A percentile compares a stretch with the other conserved stretches of the same genome.
These are phyloP conservation scores for Sipha maydis DNA, from an alignment of 2,888 invertebrate genomes.

Conservation along the genomic window DNA sequence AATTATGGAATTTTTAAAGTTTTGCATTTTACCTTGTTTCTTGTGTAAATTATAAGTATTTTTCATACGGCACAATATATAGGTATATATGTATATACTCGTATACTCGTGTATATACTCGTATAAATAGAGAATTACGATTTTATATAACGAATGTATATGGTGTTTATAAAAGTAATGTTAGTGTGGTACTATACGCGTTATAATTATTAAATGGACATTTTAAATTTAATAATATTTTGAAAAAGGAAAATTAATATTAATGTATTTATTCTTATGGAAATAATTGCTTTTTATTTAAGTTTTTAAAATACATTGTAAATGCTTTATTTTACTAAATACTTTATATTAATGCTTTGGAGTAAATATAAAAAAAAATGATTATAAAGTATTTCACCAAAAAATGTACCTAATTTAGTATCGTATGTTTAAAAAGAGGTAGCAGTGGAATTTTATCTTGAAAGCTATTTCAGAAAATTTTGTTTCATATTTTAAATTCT, in stretches of 20 bases:
- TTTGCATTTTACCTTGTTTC: neutral
- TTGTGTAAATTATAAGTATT: neutral
- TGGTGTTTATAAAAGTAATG: neutral
- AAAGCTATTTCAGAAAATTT: neutral
- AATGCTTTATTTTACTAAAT: neutral
- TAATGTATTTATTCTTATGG: neutral
- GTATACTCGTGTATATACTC: too few species aligned
- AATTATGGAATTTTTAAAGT: constrained; percentile 5
- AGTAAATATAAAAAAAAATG: neutral
- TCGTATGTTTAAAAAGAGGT: neutral
- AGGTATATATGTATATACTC: too few species aligned
- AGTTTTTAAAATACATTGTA: neutral
- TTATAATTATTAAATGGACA: neutral
- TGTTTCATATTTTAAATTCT: neutral
- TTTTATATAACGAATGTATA: neutral
- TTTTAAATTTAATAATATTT: neutral
- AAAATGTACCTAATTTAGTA: neutral
- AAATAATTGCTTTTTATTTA: neutral
- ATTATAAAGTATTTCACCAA: neutral
- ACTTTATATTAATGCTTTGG: neutral
- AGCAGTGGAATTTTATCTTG: neutral
- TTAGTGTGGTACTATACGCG: neutral
- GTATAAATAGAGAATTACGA: neutral
- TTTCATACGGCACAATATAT: neutral
- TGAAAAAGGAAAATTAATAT: neutral